These are phyloP conservation scores for Drepana falcataria DNA, from an alignment of 2,888 invertebrate genomes.

Conservation along the genomic window DNA sequence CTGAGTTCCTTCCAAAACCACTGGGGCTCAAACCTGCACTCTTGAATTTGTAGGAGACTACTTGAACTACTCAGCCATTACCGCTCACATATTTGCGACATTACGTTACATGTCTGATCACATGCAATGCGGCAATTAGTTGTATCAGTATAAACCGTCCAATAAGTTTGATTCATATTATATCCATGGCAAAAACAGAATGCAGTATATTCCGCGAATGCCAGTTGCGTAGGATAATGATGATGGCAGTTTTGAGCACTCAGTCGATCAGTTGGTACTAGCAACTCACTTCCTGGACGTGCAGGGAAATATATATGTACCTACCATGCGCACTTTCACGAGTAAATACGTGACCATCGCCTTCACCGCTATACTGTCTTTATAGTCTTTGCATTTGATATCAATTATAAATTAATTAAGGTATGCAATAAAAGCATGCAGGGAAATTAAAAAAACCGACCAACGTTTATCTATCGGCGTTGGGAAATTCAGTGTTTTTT, in stretches of 20 bases:
- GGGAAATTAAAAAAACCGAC: too few species aligned
- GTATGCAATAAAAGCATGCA: too few species aligned
- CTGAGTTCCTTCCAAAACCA: too few species aligned
- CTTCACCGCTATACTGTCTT: background rate
- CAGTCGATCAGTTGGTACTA: background rate
- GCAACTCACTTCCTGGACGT: background rate
- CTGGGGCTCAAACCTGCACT: too few species aligned
- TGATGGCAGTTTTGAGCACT: background rate
- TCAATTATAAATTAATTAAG: too few species aligned
- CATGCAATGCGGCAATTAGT: background rate
- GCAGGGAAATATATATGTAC: background rate
- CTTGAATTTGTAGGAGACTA: too few species aligned
- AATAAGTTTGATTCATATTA: too few species aligned
- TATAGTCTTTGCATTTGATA: too few species aligned
- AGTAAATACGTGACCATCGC: background rate
- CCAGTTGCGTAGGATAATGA: background rate
- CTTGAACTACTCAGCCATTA: too few species aligned
- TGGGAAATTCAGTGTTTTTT: too few species aligned
- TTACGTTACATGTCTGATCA: conserved; percentile 10
- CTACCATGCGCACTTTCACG: background rate
- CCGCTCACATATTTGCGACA: background rate
- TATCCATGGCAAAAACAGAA: background rate
- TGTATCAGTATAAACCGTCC: background rate
- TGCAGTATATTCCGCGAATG: background rate
- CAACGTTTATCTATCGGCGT: too few species aligned